Percentiles rank a stretch among this genome's conserved stretches.
These are phyloP conservation scores for Cyprinus carpio DNA, from an alignment of 2,113 vertebrate genomes.

Conservation along the genomic window DNA sequence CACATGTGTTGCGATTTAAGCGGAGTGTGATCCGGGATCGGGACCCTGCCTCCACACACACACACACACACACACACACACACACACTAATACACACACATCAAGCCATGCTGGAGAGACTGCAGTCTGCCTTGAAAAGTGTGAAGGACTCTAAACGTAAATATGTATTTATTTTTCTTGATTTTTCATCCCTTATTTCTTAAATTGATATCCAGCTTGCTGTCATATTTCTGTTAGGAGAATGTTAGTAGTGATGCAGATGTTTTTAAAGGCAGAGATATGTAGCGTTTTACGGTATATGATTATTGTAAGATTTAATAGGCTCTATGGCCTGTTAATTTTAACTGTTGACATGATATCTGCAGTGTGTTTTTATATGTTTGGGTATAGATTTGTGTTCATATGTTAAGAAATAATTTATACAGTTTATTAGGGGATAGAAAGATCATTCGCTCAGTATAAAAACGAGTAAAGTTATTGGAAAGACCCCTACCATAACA, in stretches of 20 bases:
- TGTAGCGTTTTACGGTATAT: neutral
- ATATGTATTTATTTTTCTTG: slow-evolving; percentile 25
- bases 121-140: slow-evolving; percentile 64
- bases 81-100: slow-evolving; percentile 25
- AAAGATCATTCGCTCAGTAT: neutral
- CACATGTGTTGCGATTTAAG: slow-evolving; percentile 48
- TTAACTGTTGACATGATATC: neutral
- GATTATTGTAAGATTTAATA: neutral
- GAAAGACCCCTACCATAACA: neutral
- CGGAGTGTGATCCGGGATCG: slow-evolving; percentile 47
- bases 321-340: neutral
- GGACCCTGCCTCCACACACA: slow-evolving; percentile 37
- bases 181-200: neutral
- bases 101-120: slow-evolving; percentile 61
- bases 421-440: neutral
- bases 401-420: neutral
- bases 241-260: neutral
- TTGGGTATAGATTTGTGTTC: neutral
- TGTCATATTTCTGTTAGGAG: slow-evolving; percentile 5
- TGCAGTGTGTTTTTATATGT: slow-evolving; percentile 26
- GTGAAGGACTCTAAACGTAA: slow-evolving; percentile 65
- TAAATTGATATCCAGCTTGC: neutral
- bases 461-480: neutral
- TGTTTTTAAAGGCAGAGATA: neutral
- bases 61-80: slow-evolving; percentile 33